Base-by-base conservation (phyloP, 2,888 invertebrate species). In the Latrodectus hesperus region DNA sequence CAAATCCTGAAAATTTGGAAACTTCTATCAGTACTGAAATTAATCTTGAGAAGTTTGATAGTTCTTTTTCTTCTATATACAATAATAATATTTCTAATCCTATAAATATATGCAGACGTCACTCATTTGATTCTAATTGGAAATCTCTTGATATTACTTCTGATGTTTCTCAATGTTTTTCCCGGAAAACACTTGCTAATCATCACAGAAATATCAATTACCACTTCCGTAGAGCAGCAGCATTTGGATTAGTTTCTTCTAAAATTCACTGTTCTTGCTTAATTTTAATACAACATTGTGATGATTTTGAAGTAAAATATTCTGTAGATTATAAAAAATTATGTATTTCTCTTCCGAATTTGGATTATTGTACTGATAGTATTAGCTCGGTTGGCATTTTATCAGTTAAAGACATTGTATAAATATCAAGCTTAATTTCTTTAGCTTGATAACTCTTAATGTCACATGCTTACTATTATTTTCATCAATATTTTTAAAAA, bases 251-350 rank as follows among this genome's bases (percentile, higher is more conserved):
- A 6, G 17, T 83, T 16, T 80, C 74, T 22, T 16, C 70, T 49
- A 75, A 74, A 52, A 72, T 70, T 14, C 83, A 89, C 75, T 86
- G 89, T 26, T 89, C 89, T 11, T 89, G 89, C 26, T 76, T 89
- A n/a, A 82, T 86, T 26, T 86, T 89, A 17, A 38, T 38, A 14
- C n/a, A 70, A 38, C 51, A 73, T n/a, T 49, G 14, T 14, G 38
- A 17, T 1, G 12, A 49, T 16, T 17, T 55, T 16, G 17, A 12
- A 49, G 49, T 17, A 9, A 17, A 49, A 22, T 8, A n/a, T 52
- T n/a, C 53, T 60, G 16, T n/a, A 49, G 10, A 26, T 52, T 49
- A 70, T 26, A n/a, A 60, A 3, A 60, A 53, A 38, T 16, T 60
- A 16, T 86, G 65, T n/a, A 26, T 9, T 8, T 86, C 85, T 51